A percentile compares a stretch with the other conserved stretches of the same genome.
Conservation (phyloP, 2,888 invertebrate genomes). For the Argyra leucocephala region DNA sequence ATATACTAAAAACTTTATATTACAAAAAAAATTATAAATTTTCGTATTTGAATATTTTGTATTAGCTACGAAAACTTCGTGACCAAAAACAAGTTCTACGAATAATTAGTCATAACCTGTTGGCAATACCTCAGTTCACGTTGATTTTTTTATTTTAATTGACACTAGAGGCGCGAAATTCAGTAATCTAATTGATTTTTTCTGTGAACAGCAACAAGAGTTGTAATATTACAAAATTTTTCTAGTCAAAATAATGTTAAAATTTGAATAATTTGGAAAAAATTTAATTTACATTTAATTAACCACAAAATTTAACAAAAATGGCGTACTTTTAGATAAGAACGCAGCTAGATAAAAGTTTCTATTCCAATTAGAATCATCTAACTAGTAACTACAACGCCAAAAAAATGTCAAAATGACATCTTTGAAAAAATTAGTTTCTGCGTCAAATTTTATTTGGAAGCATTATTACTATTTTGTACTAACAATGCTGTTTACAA, state of each 20-base stretch:
- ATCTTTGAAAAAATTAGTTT: conserved; percentile 3
- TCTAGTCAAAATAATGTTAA: background rate
- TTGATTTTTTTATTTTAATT: background rate
- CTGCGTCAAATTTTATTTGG: background rate
- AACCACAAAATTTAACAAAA: background rate
- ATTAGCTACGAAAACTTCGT: too few relatives aligned
- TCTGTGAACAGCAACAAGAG: conserved; percentile 2
- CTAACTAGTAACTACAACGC: background rate
- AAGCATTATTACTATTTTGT: conserved; percentile 5
- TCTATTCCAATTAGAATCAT: background rate
- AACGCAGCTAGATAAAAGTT: background rate
- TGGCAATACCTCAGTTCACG: background rate
- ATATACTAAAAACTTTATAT: too few relatives aligned
- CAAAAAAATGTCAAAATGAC: conserved; percentile 4
- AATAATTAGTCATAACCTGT: too few relatives aligned
- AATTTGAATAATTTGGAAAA: background rate
- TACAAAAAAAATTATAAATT: too few relatives aligned
- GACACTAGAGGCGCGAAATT: background rate
- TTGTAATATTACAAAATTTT: background rate
- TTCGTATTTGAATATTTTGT: too few relatives aligned
- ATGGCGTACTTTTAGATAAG: background rate
- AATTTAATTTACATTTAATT: background rate
- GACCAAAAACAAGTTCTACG: too few relatives aligned
- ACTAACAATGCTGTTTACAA: conserved; percentile 6
- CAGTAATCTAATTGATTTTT: conserved; percentile 6